Evolutionary conservation across 2,888 invertebrate species (phyloP), one percentile per base, ranked within the genome.

Genomic region (Nemapogon koenigi): DNA sequence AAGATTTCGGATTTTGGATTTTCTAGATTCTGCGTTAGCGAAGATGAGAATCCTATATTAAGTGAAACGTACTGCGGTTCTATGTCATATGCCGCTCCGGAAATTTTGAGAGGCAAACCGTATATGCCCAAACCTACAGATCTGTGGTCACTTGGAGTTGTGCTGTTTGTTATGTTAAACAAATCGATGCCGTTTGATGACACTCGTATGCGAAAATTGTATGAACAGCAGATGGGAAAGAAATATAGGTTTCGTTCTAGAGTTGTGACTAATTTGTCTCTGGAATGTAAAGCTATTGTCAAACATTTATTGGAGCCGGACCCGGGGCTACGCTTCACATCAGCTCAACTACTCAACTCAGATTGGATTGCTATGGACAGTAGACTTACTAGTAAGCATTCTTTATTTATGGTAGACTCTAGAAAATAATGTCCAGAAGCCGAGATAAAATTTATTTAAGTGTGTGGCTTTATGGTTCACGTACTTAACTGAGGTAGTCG

Each of bases 1-100:
- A 93, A 93, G 59, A 57, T 89, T 16, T 88, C 91, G 0, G 93
- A 93, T 69, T 93, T 91, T 57, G 93, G 93, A 2, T 92, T 92
- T 55, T 83, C 91, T 0, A 78, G 81, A 26, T 57, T 65, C 33
- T 70, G 71, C 39, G 49, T 79, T 4, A 67, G 78, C 42, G 62
- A 66, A 1, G 51, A 58, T 8, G 63, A 67, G 17, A 52, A 63
- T 40, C 61, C 68, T 6, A 53, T 85, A 15, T 57, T 86, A 29
- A 91, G 91, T 49, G 85, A 87, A 48, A 93, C 93, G 0, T 93
- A 89, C 54, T 94, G 93, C 55, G 94, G 93, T 3, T 91, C 91
- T 6, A 81, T 92, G 51, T 91, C 91, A 1, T 94, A 94, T 58
- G 92, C 90, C 0, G 90, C 94, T 0, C 93, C 94, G 1, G 94